Evolutionary conservation across 2,888 invertebrate species (phyloP).

Genomic region (Willowsia nigromaculata): DNA sequence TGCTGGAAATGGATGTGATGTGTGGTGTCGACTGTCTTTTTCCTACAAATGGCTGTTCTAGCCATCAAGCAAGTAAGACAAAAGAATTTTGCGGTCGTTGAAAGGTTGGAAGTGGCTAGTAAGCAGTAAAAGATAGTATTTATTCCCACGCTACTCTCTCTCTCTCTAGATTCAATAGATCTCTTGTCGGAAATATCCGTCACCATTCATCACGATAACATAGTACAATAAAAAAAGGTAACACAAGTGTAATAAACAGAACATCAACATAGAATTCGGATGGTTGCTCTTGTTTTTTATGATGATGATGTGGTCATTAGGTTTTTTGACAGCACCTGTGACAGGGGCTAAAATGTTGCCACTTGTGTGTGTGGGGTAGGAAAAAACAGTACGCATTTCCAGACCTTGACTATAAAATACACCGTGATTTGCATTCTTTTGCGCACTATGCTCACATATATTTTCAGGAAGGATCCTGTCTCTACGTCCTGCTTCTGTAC

Average conservation of each 20-base stretch:
- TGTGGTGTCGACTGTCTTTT: conserved; percentile 16
- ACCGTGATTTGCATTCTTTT: no score
- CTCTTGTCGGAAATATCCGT: conserved; percentile 45
- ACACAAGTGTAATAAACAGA: neutral
- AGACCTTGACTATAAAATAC: no score
- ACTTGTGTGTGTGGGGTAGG: neutral
- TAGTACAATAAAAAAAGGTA: neutral
- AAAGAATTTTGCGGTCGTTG: conserved; percentile 32
- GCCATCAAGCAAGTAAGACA: conserved; percentile 26
- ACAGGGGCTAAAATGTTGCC: neutral
- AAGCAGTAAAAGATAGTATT: conserved; percentile 36
- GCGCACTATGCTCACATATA: no score
- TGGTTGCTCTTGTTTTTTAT: conserved; percentile 32
- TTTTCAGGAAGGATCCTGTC: no score
- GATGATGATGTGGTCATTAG: conserved; percentile 40
- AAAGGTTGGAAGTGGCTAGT: conserved; percentile 33
- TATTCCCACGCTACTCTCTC: conserved; percentile 14
- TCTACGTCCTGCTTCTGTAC: no score
- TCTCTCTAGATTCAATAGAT: conserved; percentile 35
- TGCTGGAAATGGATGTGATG: neutral
- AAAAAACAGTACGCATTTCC: no score
- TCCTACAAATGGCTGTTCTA: neutral
- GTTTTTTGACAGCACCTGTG: conserved; percentile 59
- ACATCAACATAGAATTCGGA: neutral
- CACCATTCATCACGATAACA: conserved; percentile 31